phyloP scores from a whole-genome alignment of 2,113 vertebrate genomes.

The Lates calcarifer region DNA sequence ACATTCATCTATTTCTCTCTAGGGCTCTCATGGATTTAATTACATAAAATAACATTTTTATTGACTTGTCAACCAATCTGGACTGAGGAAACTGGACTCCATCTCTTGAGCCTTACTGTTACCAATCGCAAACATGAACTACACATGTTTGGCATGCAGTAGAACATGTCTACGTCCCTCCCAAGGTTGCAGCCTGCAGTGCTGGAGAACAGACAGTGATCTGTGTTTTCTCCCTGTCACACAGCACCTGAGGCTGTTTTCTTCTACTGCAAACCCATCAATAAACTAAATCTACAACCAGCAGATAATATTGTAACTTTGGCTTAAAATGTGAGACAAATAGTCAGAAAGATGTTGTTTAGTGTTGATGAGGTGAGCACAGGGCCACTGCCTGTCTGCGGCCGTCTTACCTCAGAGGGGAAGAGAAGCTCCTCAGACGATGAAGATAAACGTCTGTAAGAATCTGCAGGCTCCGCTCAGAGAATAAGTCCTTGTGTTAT shows the following conservation, averaged over 20 bases:
- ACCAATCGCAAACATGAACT: conserved; percentile 42
- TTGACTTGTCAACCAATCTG: background rate
- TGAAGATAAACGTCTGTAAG: conserved; percentile 77
- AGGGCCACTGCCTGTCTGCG: background rate
- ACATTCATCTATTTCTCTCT: background rate
- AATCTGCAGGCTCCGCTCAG: conserved; percentile 75
- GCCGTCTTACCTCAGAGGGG: conserved; percentile 85
- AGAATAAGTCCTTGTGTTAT: conserved; percentile 87
- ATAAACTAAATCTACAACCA: background rate
- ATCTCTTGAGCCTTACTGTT: background rate
- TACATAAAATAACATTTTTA: conserved; percentile 2
- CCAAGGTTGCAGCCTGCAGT: conserved; percentile 22
- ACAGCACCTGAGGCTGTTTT: background rate
- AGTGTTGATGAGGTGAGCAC: background rate
- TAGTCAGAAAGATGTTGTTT: background rate
- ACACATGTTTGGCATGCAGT: conserved; percentile 41
- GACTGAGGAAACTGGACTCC: conserved; percentile 32
- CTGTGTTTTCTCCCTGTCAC: background rate
- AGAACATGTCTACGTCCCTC: conserved; percentile 21
- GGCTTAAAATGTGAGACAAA: background rate
- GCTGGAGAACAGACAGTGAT: background rate
- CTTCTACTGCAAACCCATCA: background rate
- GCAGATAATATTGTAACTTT: too few species aligned
- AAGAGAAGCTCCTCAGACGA: conserved; percentile 83
- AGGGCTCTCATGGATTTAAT: background rate